Percentiles rank a stretch among this genome's conserved stretches.
Evolutionary conservation across 1,140 invertebrate genomes (phyloP).

Genomic region (Drosophila sucinea): DNA sequence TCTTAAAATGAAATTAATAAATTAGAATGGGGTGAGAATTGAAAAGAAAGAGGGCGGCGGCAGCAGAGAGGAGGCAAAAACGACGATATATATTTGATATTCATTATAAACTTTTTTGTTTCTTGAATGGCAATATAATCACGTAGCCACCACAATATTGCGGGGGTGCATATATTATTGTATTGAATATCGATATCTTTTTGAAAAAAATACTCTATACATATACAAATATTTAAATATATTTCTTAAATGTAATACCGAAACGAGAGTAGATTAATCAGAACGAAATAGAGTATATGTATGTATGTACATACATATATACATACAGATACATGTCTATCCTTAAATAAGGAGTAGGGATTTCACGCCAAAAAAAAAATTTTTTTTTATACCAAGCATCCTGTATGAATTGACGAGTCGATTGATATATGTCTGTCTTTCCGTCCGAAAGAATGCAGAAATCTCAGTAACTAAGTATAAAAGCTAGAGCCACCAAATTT

Average conservation of each 20-base stretch:
- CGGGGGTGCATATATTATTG: slow-evolving; percentile 36
- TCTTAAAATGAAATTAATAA: slow-evolving; percentile 69
- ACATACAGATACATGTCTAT: slow-evolving; percentile 20
- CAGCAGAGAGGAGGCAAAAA: slow-evolving; percentile 35
- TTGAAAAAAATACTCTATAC: no score
- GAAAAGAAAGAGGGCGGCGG: slow-evolving; percentile 26
- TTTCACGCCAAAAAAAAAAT: no score
- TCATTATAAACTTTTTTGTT: slow-evolving; percentile 32
- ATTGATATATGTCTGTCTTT: no score
- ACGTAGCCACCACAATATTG: slow-evolving; percentile 49
- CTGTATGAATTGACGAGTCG: no score
- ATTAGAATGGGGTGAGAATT: slow-evolving; percentile 60
- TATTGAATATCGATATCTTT: slow-evolving; percentile 10
- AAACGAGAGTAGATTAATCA: no score
- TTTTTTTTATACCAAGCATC: no score
- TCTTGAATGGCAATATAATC: slow-evolving; percentile 73
- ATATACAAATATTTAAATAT: no score
- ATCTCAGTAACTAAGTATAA: no score
- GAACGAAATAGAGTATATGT: neutral
- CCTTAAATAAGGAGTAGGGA: no score
- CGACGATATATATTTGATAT: slow-evolving; percentile 14
- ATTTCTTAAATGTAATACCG: no score
- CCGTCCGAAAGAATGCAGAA: no score
- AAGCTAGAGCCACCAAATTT: no score
- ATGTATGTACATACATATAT: slow-evolving; percentile 8